phyloP scores from a whole-genome alignment of 2,113 vertebrate genomes.

The Kryptolebias marmoratus region DNA sequence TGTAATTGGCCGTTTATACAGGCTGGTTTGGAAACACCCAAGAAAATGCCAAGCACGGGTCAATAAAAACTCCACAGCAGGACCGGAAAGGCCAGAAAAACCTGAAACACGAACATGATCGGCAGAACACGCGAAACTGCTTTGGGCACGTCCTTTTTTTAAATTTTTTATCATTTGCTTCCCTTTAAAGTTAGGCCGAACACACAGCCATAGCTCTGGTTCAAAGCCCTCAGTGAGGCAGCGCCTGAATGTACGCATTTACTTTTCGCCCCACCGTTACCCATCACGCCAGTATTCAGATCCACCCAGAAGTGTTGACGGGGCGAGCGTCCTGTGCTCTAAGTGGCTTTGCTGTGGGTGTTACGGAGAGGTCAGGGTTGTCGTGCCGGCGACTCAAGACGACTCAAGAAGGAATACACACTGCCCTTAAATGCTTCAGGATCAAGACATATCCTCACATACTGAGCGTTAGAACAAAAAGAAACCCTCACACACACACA shows the following conservation, averaged over 20 bases:
- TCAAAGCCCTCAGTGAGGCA: no score
- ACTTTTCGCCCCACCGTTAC: neutral
- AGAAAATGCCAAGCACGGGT: neutral
- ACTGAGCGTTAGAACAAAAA: neutral
- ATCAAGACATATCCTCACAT: conserved; percentile 6
- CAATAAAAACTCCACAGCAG: conserved; percentile 13
- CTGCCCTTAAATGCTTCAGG: neutral
- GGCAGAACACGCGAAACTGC: neutral
- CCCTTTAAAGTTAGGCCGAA: neutral
- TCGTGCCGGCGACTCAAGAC: conserved; percentile 65
- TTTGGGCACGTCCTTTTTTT: neutral
- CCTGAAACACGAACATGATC: conserved; percentile 25
- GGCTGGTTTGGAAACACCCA: conserved; percentile 13
- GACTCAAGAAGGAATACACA: neutral
- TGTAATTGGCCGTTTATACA: neutral
- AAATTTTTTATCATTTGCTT: neutral
- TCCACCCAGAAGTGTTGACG: neutral
- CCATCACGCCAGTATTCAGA: neutral
- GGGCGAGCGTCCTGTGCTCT: conserved; percentile 28
- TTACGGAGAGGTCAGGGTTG: conserved; percentile 64
- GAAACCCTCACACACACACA: conserved; percentile 2
- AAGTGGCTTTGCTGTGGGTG: conserved; percentile 49
- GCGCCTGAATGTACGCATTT: no score
- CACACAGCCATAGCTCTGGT: neutral
- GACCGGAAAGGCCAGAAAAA: conserved; percentile 54